Base-by-base conservation (phyloP, 2,113 vertebrate genomes). In the Ceuthmochares aereus region DNA sequence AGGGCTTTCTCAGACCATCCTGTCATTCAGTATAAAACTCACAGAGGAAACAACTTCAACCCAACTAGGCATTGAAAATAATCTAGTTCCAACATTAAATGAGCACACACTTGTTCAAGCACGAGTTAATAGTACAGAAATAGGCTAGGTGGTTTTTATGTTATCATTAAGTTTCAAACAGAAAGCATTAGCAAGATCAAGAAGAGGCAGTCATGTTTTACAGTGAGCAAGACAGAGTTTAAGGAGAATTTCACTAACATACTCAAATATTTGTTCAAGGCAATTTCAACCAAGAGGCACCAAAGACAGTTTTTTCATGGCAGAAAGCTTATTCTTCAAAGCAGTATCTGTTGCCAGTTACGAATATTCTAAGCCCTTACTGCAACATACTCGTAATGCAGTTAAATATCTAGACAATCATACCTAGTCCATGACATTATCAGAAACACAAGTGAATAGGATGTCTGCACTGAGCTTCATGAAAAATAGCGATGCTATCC, bases 21-120 rank as follows among this genome's bases (percentile, higher is more conserved):
- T 96, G 96, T 96, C 96, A 92, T 54, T 63, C 17, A 3, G 51
- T 9, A 6, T 97, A 80, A 97, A 56, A 80, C 80, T 96, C 91
- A 96, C n/a, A 75, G 79, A 60, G 51, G 62, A 80, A 95, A 92
- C 8, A 72, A 30, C 69, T 90, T 56, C 25, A 7, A 68, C 34
- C 59, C 37, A 75, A n/a, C 34, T 45, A 20, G n/a, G 42, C 87
- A 92, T 3, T 59, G 45, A 80, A 79, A 84, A 47, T 8, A 78
- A 26, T 32, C 62, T 64, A 55, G 49, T 7, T 79, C 45, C 8
- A 25, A 19, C 9, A 40, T n/a, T 70, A 54, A 70, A 9, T 12
- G 5, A 63, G 70, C 52, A 49, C 23, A 55, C 12, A 34, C 54
- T 51, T 64, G 56, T 25, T 86, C 26, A 45, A 64, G 40, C 56